Conservation (phyloP, 1,140 invertebrate genomes). For the Augochlora pura region DNA sequence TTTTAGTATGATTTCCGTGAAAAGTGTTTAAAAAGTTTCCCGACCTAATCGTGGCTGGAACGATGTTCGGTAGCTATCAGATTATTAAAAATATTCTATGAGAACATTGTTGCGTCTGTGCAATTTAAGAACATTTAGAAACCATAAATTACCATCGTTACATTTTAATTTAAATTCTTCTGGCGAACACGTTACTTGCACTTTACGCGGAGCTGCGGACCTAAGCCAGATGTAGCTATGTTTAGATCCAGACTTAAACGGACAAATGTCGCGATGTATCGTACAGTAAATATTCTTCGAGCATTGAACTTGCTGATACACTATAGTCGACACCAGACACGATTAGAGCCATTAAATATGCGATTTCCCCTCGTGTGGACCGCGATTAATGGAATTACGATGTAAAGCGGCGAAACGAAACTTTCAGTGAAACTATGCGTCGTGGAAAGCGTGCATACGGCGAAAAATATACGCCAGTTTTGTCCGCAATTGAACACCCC, state of each 20-base stretch:
- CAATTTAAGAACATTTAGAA: too few species aligned
- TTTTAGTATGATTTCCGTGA: background rate
- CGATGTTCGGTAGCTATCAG: too few species aligned
- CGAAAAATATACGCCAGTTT: slow-evolving; percentile 81
- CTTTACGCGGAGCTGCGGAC: too few species aligned
- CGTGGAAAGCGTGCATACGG: slow-evolving; percentile 82
- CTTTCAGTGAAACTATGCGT: slow-evolving; percentile 84
- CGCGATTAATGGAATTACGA: background rate
- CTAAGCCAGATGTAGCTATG: too few species aligned
- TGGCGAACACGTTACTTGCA: too few species aligned
- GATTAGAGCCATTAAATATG: background rate
- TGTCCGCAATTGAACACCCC: slow-evolving; percentile 82
- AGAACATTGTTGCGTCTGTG: too few species aligned
- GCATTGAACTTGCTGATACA: background rate
- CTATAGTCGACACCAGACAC: background rate
- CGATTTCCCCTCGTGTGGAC: background rate
- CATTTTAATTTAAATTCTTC: too few species aligned
- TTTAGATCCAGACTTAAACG: background rate
- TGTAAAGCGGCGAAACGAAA: background rate
- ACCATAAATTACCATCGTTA: too few species aligned
- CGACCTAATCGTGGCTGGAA: background rate
- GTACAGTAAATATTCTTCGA: background rate
- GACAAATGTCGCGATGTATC: background rate
- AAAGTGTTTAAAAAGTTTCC: background rate
- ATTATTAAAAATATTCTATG: too few species aligned